Evolutionary conservation across 2,113 vertebrate genomes (phyloP), one percentile per base, ranked within the genome.

Genomic region (Microtus ochrogaster): DNA sequence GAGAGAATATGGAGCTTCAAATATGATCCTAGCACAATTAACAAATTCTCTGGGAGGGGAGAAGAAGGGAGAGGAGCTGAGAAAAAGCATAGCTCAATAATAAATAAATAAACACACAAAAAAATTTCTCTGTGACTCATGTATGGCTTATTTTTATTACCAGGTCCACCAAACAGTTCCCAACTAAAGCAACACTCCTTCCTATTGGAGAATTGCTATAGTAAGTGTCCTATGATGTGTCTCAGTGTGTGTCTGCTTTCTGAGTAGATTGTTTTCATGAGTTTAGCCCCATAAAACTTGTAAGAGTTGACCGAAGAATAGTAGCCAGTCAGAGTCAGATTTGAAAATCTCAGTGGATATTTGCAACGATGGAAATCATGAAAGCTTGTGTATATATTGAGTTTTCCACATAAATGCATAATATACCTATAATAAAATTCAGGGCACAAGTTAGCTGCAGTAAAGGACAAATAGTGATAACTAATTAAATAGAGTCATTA

Each of bases 261-360:
- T 84, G 36, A 4, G 22, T 4, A 33, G 9, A 11, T 4, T 22
- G 30, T 65, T n/a, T 8, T 68, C 16, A 5, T 13, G 1, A 49
- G 26, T 7, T 49, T 6, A 30, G 7, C 5, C 16, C 44, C 28
- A 39, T 22, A 76, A 44, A 72, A 19, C 10, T 26, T 82, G 30
- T 28, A 9, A 7, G n/a, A 73, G 47, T 13, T 47, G 39, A 10
- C 1, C n/a, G 0, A 6, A 41, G 30, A 16, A 44, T 5, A 76
- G 24, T 41, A 58, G 22, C 12, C 10, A n/a, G 33, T 58, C 16
- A 41, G 24, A 36, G 2, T 52, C 13, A 41, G 0, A 28, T 65
- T 39, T 8, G 2, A 65, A 52, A n/a, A 85, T 39, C 2, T 52
- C 17, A 36, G 5, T 28, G 9, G 8, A n/a, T 39, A 52, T 30